These are phyloP conservation scores for Pegoplata infirma DNA, from an alignment of 2,888 invertebrate species.

Conservation along the genomic window DNA sequence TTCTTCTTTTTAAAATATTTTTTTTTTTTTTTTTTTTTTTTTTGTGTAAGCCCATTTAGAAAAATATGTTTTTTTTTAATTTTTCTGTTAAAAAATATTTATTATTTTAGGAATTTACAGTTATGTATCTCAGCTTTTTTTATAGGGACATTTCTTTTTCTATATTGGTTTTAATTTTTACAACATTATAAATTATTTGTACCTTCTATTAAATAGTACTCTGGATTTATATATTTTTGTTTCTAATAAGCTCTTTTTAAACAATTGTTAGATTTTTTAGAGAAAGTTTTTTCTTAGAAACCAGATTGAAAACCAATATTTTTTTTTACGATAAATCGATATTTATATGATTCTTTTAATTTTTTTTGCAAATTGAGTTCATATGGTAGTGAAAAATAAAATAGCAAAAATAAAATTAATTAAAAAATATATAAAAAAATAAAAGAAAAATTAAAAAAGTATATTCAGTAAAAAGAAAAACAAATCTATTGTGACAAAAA, in stretches of 20 bases:
- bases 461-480: too few species aligned
- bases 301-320: conserved; percentile 57
- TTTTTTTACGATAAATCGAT: neutral
- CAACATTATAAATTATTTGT: conserved; percentile 49
- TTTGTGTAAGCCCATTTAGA: conserved; percentile 59
- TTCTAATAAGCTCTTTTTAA: conserved; percentile 51
- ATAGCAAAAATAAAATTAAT: neutral
- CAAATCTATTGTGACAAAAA: too few species aligned
- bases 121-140: conserved; percentile 59
- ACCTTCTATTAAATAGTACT: conserved; percentile 52
- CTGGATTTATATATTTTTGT: conserved; percentile 49
- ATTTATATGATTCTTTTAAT: neutral
- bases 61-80: conserved; percentile 46
- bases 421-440: too few species aligned
- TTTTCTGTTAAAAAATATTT: conserved; percentile 15
- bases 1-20: too few species aligned
- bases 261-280: conserved; percentile 10
- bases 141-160: conserved; percentile 59
- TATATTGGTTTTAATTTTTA: conserved; percentile 21
- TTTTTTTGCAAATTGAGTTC: neutral
- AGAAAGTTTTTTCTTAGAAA: conserved; percentile 49
- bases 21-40: conserved; percentile 6
- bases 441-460: too few species aligned
- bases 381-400: neutral
- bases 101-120: conserved; percentile 57